A percentile compares a stretch with the other conserved stretches of the same genome.
phyloP scores from a whole-genome alignment of 2,888 invertebrate genomes.

The Hyppa rectilinea region DNA sequence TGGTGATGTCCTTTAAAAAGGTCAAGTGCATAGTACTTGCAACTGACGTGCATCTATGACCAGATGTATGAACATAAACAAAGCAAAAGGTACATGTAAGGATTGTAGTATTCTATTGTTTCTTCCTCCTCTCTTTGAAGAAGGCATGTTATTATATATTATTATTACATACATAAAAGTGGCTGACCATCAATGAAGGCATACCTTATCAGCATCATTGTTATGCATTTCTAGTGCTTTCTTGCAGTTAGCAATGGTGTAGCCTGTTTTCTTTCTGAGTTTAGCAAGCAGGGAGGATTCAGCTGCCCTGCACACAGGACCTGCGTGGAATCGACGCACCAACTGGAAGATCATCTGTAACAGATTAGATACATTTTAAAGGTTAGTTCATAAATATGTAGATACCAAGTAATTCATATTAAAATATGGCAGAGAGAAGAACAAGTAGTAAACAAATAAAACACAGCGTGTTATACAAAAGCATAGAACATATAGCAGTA shows the following conservation, averaged over 20 bases:
- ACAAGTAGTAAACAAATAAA: slow-evolving; percentile 18
- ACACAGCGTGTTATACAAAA: slow-evolving; percentile 22
- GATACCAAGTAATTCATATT: not conserved
- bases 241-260: slow-evolving; percentile 98
- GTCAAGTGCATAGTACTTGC: not conserved
- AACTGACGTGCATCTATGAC: not conserved
- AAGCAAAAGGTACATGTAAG: not conserved
- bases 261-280: slow-evolving; percentile 98
- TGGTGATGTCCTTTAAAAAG: not conserved
- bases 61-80: not conserved
- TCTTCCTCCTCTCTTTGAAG: not conserved
- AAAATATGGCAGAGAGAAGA: slow-evolving; percentile 24
- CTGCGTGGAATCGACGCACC: slow-evolving; percentile 91
- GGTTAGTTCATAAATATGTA: not conserved
- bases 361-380: slow-evolving; percentile 33
- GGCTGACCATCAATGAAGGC: slow-evolving; percentile 2
- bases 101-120: not conserved
- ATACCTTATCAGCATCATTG: slow-evolving; percentile 95
- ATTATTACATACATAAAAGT: not conserved
- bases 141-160: no score
- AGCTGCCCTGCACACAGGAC: slow-evolving; percentile 88
- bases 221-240: slow-evolving; percentile 97
- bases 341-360: slow-evolving; percentile 92
- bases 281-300: slow-evolving; percentile 95
- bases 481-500: slow-evolving; percentile 14